Base-by-base conservation (phyloP, 2,888 invertebrate genomes). In the Tetragnatha montana region DNA sequence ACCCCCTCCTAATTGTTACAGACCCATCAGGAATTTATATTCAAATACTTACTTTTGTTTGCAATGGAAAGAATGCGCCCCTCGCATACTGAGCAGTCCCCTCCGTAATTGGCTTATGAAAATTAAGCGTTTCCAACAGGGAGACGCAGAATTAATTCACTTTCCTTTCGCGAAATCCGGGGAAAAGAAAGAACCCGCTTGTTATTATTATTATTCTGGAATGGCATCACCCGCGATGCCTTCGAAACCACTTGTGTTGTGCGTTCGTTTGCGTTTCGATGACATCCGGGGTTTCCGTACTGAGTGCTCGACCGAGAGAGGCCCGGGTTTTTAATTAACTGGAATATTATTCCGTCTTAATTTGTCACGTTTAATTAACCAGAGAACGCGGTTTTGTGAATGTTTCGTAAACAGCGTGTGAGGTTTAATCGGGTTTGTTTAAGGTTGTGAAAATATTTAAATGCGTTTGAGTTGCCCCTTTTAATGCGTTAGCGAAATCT, bases 101-200 rank as follows among this genome's bases (percentile, higher is more conserved):
- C 35, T 1, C 51, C 78, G 19, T 78, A 78, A 78, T 78, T 78
- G 78, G 51, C 78, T 78, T 60, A 78, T 78, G 78, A 78, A 78
- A 78, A 78, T 22, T 21, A 78, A 78, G 78, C 22, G 7, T 51
- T 51, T 78, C 78, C 51, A 51, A 17, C 60, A 0, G 35, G 60
- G 22, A 60, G 22, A 19, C 60, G 21, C 17, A 51, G 78, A 78
- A 78, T 49, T 78, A 60, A 60, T 78, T 22, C 60, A 17, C 60
- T 21, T 60, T 60, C 60, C 60, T 60, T 60, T 60, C 12, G 35
- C 6, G 7, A 10, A 60, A 60, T 8, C 10, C 60, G 2, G 35
- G 35, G 60, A 10, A 60, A 60, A 60, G 60, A 60, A 60, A 60
- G 10, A 4, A 10, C 17, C 17, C 60, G 35, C 35, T 35, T 35